phyloP scores from a whole-genome alignment of 1,140 invertebrate species.

The Bombus balteatus region DNA sequence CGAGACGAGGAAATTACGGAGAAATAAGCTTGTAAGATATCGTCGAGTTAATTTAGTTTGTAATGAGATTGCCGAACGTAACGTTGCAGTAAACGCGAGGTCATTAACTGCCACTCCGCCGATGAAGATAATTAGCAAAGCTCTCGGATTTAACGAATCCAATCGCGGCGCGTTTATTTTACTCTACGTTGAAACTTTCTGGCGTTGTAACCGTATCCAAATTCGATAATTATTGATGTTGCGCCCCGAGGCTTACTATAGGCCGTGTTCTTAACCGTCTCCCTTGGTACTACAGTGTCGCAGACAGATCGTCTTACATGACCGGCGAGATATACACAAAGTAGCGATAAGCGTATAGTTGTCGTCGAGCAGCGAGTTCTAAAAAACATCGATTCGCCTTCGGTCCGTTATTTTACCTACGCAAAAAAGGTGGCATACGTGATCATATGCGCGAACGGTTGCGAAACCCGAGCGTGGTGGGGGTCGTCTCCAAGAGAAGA shows the following conservation, averaged over 20 bases:
- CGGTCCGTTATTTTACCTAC: no score
- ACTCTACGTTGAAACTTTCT: neutral
- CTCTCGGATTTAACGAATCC: neutral
- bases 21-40: neutral
- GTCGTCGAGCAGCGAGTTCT: no score
- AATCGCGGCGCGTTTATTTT: neutral
- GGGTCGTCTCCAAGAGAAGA: no score
- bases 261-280: no score
- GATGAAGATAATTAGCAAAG: neutral
- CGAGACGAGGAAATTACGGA: neutral
- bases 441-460: no score
- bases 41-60: conserved; percentile 10
- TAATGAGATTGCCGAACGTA: conserved; percentile 8
- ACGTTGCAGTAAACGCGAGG: neutral
- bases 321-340: no score
- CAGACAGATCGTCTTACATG: no score
- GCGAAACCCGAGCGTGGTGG: no score
- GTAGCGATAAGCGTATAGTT: no score
- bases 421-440: rapidly evolving
- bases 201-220: neutral
- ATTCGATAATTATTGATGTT: neutral
- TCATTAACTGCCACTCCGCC: neutral
- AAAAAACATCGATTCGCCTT: no score
- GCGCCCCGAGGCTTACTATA: no score
- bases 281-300: no score